Percentiles rank a stretch among this genome's conserved stretches.
Evolutionary conservation across 2,888 invertebrate genomes (phyloP).

Genomic region (Vannuccia rotundouncinata): DNA sequence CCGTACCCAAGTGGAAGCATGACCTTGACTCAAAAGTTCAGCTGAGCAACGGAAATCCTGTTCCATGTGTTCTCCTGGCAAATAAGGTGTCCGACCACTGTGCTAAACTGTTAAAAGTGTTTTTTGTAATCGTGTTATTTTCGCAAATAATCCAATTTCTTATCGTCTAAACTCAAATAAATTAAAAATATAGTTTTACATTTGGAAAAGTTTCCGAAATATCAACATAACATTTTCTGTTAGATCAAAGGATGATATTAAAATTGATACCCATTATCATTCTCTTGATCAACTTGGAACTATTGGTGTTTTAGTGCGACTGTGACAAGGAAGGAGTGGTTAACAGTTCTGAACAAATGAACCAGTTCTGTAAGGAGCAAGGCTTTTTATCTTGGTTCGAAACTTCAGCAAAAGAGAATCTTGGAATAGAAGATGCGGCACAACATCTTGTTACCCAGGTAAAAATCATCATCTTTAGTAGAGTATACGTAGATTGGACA

Average conservation of each 20-base stretch:
- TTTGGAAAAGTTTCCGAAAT: no score
- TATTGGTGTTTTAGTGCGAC: slow-evolving; percentile 58
- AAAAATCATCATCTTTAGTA: slow-evolving; percentile 39
- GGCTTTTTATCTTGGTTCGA: slow-evolving; percentile 62
- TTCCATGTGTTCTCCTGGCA: slow-evolving; percentile 62
- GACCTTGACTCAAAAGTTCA: slow-evolving; percentile 62
- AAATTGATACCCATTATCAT: not conserved
- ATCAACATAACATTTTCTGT: no score
- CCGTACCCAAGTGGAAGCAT: slow-evolving; percentile 62
- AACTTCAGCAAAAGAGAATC: slow-evolving; percentile 62
- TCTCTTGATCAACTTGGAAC: not conserved
- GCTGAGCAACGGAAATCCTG: slow-evolving; percentile 59
- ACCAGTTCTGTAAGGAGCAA: slow-evolving; percentile 60
- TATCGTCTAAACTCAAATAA: no score
- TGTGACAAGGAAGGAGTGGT: slow-evolving; percentile 59
- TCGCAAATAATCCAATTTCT: no score
- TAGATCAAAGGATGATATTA: no score
- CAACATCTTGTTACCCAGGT: slow-evolving; percentile 83
- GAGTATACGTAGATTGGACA: no score
- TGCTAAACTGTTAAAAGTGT: not conserved
- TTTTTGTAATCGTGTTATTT: not conserved
- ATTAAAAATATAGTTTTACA: no score
- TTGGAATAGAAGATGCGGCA: slow-evolving; percentile 85
- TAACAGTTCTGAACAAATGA: slow-evolving; percentile 59
- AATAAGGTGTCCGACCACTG: slow-evolving; percentile 59